Evolutionary conservation across 1,140 invertebrate genomes (phyloP).

Genomic region (Aphelenchoides besseyi): DNA sequence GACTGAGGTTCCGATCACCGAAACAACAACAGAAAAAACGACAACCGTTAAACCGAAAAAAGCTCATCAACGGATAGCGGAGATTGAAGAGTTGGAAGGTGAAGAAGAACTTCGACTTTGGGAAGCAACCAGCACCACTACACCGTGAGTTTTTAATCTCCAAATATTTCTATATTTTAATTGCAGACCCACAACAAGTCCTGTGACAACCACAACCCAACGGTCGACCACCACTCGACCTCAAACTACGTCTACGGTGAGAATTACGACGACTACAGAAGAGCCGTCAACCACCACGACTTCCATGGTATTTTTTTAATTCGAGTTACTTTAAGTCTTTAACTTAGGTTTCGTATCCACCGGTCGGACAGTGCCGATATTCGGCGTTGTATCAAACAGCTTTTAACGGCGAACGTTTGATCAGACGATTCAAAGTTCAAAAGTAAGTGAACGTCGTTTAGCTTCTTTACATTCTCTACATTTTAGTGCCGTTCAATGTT

Average conservation of each 20-base stretch:
- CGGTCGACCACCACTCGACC: neutral
- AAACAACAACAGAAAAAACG: constrained; percentile 14
- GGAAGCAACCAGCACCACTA: constrained; percentile 14
- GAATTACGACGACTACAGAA: neutral
- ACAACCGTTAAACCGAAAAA: neutral
- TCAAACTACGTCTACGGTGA: neutral
- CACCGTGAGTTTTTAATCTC: constrained; percentile 5
- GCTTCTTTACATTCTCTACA: neutral
- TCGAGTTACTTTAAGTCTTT: no score
- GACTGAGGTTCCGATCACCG: constrained; percentile 10
- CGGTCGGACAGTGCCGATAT: constrained; percentile 53
- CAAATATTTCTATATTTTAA: neutral
- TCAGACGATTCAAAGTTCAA: constrained; percentile 49
- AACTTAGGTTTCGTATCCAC: constrained; percentile 34
- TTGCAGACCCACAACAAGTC: neutral
- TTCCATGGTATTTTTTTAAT: no score
- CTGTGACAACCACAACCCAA: constrained; percentile 13
- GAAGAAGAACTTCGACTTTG: neutral
- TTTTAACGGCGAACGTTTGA: constrained; percentile 48
- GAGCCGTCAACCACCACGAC: neutral
- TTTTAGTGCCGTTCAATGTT: constrained; percentile 54
- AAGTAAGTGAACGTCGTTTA: constrained; percentile 33
- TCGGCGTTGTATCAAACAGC: constrained; percentile 56
- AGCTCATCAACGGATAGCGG: neutral
- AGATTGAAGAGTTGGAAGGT: constrained; percentile 10